phyloP scores from a whole-genome alignment of 1,140 invertebrate genomes.

The Brachionus koreanus region DNA sequence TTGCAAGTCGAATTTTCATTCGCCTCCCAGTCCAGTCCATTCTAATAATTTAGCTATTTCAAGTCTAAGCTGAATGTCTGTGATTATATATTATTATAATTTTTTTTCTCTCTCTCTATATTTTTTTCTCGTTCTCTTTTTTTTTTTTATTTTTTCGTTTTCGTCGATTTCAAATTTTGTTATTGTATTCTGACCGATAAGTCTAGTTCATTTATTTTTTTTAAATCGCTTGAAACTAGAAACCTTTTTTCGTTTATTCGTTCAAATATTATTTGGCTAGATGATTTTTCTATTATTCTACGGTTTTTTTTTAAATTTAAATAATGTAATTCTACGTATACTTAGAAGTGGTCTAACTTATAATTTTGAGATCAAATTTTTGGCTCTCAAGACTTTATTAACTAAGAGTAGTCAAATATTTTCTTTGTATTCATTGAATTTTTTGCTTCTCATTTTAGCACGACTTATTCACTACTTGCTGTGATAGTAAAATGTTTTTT shows the following conservation, averaged over 20 bases:
- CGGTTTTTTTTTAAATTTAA: slow-evolving; percentile 23
- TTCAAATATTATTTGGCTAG: neutral
- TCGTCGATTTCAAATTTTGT: slow-evolving; percentile 27
- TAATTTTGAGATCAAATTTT: neutral
- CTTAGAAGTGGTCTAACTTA: slow-evolving; percentile 16
- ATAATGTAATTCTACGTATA: slow-evolving; percentile 17
- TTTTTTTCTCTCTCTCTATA: neutral
- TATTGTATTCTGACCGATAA: slow-evolving; percentile 40
- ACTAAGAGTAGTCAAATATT: neutral
- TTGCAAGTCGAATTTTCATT: slow-evolving; percentile 9
- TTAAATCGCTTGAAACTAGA: slow-evolving; percentile 34
- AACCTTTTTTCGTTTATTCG: slow-evolving; percentile 18
- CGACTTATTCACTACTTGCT: no score
- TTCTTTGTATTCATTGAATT: no score
- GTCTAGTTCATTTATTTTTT: slow-evolving; percentile 38
- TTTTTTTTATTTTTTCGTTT: neutral
- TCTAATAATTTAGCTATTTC: neutral
- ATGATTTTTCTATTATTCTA: neutral
- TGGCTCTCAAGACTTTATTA: neutral
- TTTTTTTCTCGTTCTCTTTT: neutral
- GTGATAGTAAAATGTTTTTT: no score
- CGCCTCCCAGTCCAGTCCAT: slow-evolving; percentile 15
- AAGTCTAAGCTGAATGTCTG: slow-evolving; percentile 25
- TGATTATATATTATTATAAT: slow-evolving; percentile 41
- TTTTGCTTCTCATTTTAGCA: no score